Evolutionary conservation across 2,113 vertebrate genomes (phyloP).

Genomic region (Nerophis lumbriciformis): DNA sequence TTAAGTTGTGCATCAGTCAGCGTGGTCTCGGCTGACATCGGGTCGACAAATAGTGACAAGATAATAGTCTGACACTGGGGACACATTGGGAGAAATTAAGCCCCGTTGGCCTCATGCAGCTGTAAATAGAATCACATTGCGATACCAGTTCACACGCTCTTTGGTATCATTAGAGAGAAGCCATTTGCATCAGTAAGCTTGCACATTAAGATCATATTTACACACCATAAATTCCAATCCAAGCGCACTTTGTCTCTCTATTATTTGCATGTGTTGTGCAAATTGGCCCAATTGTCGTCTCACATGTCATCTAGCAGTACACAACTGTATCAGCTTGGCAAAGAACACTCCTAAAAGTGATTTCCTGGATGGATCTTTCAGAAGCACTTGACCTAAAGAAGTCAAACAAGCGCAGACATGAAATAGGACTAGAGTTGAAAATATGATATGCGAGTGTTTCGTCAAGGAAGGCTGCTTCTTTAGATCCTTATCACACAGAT

Average conservation of each 20-base stretch:
- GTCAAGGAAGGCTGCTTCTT: neutral
- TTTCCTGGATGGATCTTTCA: slow-evolving; percentile 48
- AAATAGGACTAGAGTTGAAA: neutral
- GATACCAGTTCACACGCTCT: slow-evolving; percentile 35
- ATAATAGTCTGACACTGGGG: slow-evolving; percentile 8
- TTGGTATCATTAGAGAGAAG: slow-evolving; percentile 26
- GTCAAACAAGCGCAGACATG: slow-evolving; percentile 3
- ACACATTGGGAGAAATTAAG: slow-evolving; percentile 13
- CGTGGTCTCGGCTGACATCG: slow-evolving; percentile 1
- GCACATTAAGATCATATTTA: slow-evolving; percentile 35
- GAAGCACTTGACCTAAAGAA: slow-evolving; percentile 38
- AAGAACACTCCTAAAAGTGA: slow-evolving; percentile 13
- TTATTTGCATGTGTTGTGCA: slow-evolving; percentile 25
- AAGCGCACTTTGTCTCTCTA: slow-evolving; percentile 18
- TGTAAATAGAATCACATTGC: slow-evolving; percentile 32
- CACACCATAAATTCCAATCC: slow-evolving; percentile 35
- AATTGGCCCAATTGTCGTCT: slow-evolving; percentile 22
- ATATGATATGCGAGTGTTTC: neutral
- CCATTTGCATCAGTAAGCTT: slow-evolving; percentile 13
- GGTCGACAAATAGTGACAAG: neutral
- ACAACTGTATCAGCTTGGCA: slow-evolving; percentile 2
- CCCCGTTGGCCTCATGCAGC: slow-evolving; percentile 18
- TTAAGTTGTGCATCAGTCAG: slow-evolving; percentile 10
- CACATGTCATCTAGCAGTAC: slow-evolving; percentile 2
- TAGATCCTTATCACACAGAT: neutral